These are phyloP conservation scores for Allophyes oxyacanthae DNA, from an alignment of 2,888 invertebrate genomes.

Conservation along the genomic window DNA sequence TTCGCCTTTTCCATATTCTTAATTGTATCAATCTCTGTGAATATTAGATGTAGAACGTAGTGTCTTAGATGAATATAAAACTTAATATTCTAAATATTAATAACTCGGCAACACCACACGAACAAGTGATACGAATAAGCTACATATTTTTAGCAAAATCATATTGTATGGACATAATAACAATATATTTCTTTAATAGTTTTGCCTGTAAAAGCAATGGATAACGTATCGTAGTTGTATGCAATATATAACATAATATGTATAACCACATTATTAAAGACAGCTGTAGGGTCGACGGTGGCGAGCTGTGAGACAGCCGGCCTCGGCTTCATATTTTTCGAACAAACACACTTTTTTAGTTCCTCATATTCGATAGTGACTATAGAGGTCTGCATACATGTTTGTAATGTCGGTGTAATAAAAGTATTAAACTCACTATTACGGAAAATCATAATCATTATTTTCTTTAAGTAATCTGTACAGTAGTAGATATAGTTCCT, in stretches of 20 bases:
- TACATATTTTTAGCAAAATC: constrained; percentile 77
- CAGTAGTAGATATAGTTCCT: constrained; percentile 87
- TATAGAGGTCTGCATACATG: constrained; percentile 48
- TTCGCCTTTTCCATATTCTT: constrained; percentile 83
- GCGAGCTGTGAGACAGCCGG: constrained; percentile 77
- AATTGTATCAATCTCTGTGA: constrained; percentile 86
- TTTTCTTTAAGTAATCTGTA: constrained; percentile 82
- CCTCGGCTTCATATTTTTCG: constrained; percentile 51
- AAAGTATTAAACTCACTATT: constrained; percentile 69
- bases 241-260: constrained; percentile 61
- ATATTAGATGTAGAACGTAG: constrained; percentile 87
- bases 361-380: constrained; percentile 47
- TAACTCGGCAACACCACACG: constrained; percentile 86
- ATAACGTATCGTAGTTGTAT: constrained; percentile 70
- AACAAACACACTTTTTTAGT: constrained; percentile 55
- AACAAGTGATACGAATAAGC: constrained; percentile 86
- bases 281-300: constrained; percentile 65
- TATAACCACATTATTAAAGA: constrained; percentile 67
- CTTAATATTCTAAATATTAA: constrained; percentile 88
- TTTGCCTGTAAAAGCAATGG: constrained; percentile 80
- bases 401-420: constrained; percentile 59
- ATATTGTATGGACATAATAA: constrained; percentile 71
- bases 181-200: constrained; percentile 80
- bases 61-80: constrained; percentile 84
- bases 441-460: constrained; percentile 73